These are phyloP conservation scores for Natator depressus DNA, from an alignment of 2,113 vertebrate species.

Conservation along the genomic window DNA sequence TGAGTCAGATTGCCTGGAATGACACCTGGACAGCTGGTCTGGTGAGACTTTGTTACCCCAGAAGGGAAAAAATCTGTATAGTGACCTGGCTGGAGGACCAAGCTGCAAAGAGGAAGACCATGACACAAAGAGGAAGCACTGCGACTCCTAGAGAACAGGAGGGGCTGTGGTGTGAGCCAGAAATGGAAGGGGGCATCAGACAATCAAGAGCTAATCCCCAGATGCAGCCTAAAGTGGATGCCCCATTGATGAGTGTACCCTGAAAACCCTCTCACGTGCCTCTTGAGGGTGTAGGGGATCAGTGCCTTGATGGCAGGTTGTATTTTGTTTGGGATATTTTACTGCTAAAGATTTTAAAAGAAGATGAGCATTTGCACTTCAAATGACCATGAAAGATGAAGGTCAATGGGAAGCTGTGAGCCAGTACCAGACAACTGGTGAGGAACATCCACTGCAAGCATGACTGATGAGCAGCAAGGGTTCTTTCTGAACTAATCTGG, in stretches of 20 bases:
- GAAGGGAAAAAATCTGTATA: neutral
- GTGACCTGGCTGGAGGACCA: neutral
- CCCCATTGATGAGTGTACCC: neutral
- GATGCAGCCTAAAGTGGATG: neutral
- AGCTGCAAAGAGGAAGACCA: neutral
- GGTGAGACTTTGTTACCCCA: neutral
- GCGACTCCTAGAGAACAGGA: neutral
- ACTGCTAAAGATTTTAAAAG: neutral
- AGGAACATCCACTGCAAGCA: neutral
- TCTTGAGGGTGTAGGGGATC: neutral
- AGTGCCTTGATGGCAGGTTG: neutral
- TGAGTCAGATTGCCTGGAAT: neutral
- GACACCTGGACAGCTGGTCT: neutral
- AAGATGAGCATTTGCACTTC: neutral
- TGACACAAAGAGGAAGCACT: neutral
- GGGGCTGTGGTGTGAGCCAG: no score
- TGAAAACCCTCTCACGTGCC: neutral
- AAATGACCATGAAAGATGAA: slow-evolving; percentile 9
- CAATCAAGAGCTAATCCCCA: neutral
- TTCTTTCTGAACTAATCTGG: slow-evolving; percentile 38
- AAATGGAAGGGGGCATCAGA: neutral
- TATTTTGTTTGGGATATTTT: neutral
- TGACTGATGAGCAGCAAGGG: slow-evolving; percentile 13
- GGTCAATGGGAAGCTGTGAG: neutral
- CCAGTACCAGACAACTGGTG: slow-evolving; percentile 1